Conservation (phyloP, 2,113 vertebrate species). For the Siniperca knerii region DNA sequence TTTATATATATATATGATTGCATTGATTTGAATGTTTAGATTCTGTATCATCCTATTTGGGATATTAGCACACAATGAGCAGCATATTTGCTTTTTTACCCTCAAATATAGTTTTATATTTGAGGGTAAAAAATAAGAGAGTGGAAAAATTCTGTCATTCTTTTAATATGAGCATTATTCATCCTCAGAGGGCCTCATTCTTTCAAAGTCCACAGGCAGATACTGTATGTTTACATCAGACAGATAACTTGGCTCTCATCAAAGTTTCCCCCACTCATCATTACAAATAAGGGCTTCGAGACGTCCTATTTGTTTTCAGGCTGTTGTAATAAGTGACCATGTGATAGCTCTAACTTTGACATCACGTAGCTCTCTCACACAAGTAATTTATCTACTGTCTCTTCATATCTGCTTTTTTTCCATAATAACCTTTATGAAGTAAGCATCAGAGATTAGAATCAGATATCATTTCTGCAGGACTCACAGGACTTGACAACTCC, state of each 20-base stretch:
- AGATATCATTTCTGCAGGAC: conserved; percentile 8
- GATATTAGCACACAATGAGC: neutral
- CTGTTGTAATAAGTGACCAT: conserved; percentile 11
- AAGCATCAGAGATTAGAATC: conserved; percentile 26
- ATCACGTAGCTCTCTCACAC: conserved; percentile 5
- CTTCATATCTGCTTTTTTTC: conserved; percentile 20
- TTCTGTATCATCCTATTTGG: neutral
- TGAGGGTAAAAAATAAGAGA: neutral
- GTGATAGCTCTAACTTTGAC: conserved; percentile 30
- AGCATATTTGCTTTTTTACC: neutral
- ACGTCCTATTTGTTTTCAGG: conserved; percentile 39
- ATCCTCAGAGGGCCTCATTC: neutral
- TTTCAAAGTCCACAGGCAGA: neutral
- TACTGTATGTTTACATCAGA: neutral
- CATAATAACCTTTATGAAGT: neutral
- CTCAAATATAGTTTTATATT: neutral
- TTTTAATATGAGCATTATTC: neutral
- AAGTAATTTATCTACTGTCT: conserved; percentile 36
- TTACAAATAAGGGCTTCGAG: conserved; percentile 40
- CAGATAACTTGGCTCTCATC: neutral
- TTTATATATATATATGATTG: neutral
- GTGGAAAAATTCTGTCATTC: neutral
- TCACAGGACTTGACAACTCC: neutral
- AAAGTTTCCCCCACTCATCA: conserved; percentile 6
- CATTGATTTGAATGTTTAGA: neutral